Percentiles rank a stretch among this genome's conserved stretches.
Evolutionary conservation across 37 sponge, comb jelly and placozoan genomes (phyloP).

Genomic region (Geodia barretti): DNA sequence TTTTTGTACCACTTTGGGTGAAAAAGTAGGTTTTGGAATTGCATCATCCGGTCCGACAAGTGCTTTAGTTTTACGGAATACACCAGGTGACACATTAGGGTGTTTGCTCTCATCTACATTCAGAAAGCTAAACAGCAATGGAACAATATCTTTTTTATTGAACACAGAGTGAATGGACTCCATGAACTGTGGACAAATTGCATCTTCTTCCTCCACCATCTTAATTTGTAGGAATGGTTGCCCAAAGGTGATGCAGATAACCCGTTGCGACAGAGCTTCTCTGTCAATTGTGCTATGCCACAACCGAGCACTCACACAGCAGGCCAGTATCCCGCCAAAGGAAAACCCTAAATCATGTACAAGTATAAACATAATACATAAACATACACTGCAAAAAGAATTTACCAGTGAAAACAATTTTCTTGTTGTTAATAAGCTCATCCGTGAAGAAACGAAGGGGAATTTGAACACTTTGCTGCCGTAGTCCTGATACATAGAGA

Average conservation of each 20-base stretch:
- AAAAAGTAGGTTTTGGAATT: no score
- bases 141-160: slow-evolving; percentile 34
- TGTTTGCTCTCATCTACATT: no score
- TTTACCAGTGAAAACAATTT: slow-evolving; percentile 63
- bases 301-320: slow-evolving; percentile 32
- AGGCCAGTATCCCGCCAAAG: slow-evolving; percentile 61
- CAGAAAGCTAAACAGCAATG: slow-evolving; percentile 11
- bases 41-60: no score
- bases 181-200: slow-evolving; percentile 12
- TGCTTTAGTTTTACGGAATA: no score
- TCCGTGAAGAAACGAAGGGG: slow-evolving; percentile 58
- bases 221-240: slow-evolving; percentile 41
- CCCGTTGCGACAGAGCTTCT: slow-evolving; percentile 16
- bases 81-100: no score
- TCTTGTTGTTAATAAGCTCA: slow-evolving; percentile 20
- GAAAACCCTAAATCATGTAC: slow-evolving; percentile 45
- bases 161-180: slow-evolving; percentile 27
- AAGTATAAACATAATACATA: background rate
- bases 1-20: no score
- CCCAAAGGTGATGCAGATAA: slow-evolving; percentile 59
- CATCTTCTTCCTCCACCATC: slow-evolving; percentile 8
- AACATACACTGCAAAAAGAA: background rate
- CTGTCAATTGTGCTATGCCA: slow-evolving; percentile 22
- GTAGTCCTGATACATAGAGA: slow-evolving; percentile 1
- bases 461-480: slow-evolving; percentile 23